Conservation (phyloP, 2,888 invertebrate species). For the Mythimna loreyi region DNA sequence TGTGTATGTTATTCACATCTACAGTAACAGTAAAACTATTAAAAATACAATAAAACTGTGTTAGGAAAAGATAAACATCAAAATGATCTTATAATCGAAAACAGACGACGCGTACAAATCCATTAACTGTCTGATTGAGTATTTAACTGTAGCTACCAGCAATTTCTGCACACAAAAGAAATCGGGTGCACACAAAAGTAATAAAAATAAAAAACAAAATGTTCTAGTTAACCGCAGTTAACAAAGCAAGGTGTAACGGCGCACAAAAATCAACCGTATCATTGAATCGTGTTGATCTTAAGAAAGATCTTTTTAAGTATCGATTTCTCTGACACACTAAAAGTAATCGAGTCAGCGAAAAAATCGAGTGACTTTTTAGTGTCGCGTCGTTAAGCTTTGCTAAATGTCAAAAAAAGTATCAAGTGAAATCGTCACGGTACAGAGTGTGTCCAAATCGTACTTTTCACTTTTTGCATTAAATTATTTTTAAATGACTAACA, state of each 20-base stretch:
- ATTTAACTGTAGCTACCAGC: conserved; percentile 36
- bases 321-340: conserved; percentile 77
- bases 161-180: conserved; percentile 52
- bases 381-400: conserved; percentile 48
- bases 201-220: conserved; percentile 43
- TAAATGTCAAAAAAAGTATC: conserved; percentile 64
- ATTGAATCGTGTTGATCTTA: conserved; percentile 68
- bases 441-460: conserved; percentile 22
- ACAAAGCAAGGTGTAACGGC: conserved; percentile 64
- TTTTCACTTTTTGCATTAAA: conserved; percentile 33
- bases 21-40: not conserved
- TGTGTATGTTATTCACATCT: not conserved
- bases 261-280: conserved; percentile 66
- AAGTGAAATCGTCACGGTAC: conserved; percentile 62
- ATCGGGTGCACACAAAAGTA: conserved; percentile 35
- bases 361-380: conserved; percentile 57
- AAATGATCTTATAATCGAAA: conserved; percentile 28
- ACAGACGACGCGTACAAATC: conserved; percentile 19
- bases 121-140: conserved; percentile 44
- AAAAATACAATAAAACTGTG: conserved; percentile 2
- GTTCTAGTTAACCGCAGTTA: conserved; percentile 45
- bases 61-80: conserved; percentile 35
- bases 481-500: not conserved
- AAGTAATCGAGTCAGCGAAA: conserved; percentile 72
- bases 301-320: conserved; percentile 68